Conservation (phyloP, 2,888 invertebrate species). For the Autographa gamma region DNA sequence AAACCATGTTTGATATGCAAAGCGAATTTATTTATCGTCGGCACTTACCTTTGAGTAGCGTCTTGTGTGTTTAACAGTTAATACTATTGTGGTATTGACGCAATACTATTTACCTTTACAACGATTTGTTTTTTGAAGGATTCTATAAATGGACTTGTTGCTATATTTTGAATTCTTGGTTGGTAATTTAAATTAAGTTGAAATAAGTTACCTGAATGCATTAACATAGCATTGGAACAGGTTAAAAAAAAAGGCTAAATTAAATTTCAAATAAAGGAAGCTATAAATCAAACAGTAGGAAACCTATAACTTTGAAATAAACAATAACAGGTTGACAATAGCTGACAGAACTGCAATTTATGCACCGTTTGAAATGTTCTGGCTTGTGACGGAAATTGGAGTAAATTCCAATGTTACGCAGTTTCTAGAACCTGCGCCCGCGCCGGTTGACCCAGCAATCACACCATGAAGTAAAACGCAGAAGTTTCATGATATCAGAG, state of each 20-base stretch:
- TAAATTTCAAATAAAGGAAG: not conserved
- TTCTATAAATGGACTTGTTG: too few relatives aligned
- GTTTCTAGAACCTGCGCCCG: conserved; percentile 34
- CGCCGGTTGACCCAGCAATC: conserved; percentile 7
- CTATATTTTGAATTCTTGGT: too few relatives aligned
- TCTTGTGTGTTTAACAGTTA: conserved; percentile 14
- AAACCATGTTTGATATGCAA: conserved; percentile 45
- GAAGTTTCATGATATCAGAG: conserved; percentile 7
- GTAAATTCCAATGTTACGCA: conserved; percentile 45
- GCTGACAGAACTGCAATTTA: not conserved
- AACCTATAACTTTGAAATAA: not conserved
- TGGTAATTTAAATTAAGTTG: too few relatives aligned
- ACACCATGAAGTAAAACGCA: not conserved
- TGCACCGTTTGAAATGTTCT: conserved; percentile 2
- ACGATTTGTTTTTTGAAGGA: too few relatives aligned
- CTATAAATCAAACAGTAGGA: not conserved
- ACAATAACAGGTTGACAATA: conserved; percentile 3
- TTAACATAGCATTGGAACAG: too few relatives aligned
- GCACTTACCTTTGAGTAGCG: conserved; percentile 29
- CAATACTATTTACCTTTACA: too few relatives aligned
- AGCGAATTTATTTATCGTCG: conserved; percentile 33
- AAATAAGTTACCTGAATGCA: too few relatives aligned
- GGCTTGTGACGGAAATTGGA: conserved; percentile 41
- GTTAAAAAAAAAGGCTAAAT: too few relatives aligned
- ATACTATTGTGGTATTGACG: not conserved